These are phyloP conservation scores for Sialia sialis DNA, from an alignment of 2,113 vertebrate species.

Conservation along the genomic window DNA sequence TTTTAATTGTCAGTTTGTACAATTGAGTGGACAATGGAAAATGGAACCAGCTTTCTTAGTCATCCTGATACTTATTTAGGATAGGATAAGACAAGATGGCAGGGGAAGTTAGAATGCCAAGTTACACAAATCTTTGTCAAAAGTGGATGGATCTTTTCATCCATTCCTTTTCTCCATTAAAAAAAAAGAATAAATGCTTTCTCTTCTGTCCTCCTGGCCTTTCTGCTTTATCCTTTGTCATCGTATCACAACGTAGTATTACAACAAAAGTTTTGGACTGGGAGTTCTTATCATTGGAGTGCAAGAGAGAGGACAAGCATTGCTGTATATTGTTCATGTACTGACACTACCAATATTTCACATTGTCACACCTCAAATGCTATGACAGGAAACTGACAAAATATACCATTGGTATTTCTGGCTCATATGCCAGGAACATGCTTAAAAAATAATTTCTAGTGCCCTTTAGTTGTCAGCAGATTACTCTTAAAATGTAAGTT, in stretches of 20 bases:
- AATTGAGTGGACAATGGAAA: not conserved
- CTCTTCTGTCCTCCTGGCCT: not conserved
- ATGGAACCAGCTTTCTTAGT: not conserved
- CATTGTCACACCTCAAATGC: not conserved
- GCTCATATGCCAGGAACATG: not conserved
- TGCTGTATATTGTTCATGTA: not conserved
- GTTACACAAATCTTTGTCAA: not conserved
- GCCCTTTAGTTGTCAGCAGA: not conserved
- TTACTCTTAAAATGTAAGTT: not conserved
- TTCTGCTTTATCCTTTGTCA: not conserved
- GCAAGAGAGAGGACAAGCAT: not conserved
- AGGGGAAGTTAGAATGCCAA: not conserved
- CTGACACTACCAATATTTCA: not conserved
- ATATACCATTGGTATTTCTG: not conserved
- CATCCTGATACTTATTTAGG: not conserved
- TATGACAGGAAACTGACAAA: not conserved
- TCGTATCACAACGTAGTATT: no score
- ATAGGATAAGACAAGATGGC: not conserved
- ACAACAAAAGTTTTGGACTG: not conserved
- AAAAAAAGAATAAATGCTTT: not conserved
- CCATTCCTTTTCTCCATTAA: not conserved
- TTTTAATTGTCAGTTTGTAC: not conserved
- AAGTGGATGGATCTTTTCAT: not conserved
- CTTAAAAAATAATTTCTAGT: not conserved
- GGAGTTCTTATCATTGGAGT: not conserved